Evolutionary conservation across 2,797 vertebrate genomes (phyloP).

Genomic region (Enteromius paludinosus): DNA sequence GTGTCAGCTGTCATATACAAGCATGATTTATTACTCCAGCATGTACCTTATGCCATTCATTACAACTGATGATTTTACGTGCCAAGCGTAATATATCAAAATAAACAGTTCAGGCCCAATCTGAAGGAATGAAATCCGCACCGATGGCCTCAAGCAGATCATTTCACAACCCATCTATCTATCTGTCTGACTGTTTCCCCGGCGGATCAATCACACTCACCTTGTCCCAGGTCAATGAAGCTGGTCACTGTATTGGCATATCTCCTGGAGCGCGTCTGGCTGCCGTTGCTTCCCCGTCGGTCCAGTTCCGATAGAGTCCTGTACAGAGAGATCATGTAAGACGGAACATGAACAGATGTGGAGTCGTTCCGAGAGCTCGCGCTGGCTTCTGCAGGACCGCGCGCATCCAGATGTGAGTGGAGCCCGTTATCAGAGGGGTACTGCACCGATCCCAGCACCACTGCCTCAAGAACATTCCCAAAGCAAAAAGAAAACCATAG

Average conservation of each 20-base stretch:
- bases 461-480: constrained; percentile 77
- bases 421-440: constrained; percentile 56
- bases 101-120: background rate
- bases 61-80: background rate
- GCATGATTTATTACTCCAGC: constrained; percentile 4
- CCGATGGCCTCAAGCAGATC: background rate
- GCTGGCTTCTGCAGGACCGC: constrained; percentile 50
- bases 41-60: background rate
- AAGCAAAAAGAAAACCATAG: constrained; percentile 82
- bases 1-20: constrained; percentile 7
- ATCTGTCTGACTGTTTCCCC: background rate
- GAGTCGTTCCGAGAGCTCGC: constrained; percentile 60
- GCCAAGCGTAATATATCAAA: constrained; percentile 4
- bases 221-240: constrained; percentile 82
- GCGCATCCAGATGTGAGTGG: constrained; percentile 61
- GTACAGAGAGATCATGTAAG: constrained; percentile 81
- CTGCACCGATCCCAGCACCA: constrained; percentile 65
- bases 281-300: constrained; percentile 59
- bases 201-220: constrained; percentile 68
- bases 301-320: constrained; percentile 72
- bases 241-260: constrained; percentile 84
- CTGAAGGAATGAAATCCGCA: constrained; percentile 1
- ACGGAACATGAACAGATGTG: constrained; percentile 62
- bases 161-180: background rate
- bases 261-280: constrained; percentile 56